These are phyloP conservation scores for Melanitta fusca DNA, from an alignment of 2,797 vertebrate genomes.

Conservation along the genomic window DNA sequence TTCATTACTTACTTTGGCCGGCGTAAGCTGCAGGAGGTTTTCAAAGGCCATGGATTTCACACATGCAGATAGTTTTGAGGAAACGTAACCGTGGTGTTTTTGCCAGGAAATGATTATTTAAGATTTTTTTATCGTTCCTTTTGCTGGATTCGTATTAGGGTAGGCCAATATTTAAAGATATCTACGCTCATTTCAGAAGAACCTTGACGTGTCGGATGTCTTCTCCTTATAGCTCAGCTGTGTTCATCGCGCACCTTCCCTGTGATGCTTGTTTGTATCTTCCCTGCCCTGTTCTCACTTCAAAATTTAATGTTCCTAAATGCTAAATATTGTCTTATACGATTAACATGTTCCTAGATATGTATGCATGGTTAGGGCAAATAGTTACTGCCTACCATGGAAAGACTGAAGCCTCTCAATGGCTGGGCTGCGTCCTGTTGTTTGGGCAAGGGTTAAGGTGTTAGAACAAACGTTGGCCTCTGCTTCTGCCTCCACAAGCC, in stretches of 20 bases:
- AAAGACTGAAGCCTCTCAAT: neutral
- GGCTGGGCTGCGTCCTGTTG: neutral
- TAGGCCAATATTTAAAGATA: constrained; percentile 16
- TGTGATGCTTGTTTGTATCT: neutral
- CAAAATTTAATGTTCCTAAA: neutral
- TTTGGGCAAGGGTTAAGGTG: neutral
- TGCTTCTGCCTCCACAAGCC: neutral
- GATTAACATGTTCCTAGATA: neutral
- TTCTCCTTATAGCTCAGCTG: neutral
- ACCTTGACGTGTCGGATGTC: neutral
- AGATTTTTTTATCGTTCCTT: constrained; percentile 17
- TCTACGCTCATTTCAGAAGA: neutral
- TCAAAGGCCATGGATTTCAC: neutral
- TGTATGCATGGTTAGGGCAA: neutral
- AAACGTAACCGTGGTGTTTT: neutral
- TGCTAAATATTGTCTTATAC: neutral
- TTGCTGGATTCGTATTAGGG: neutral
- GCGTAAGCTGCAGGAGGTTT: neutral
- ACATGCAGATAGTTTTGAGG: neutral
- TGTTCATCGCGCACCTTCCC: neutral
- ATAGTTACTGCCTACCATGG: neutral
- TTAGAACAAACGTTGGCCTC: neutral
- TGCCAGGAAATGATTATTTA: constrained; percentile 38
- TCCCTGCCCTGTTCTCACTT: neutral
- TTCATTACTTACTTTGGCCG: neutral